Evolutionary conservation across 2,888 invertebrate genomes (phyloP).

Genomic region (Aricia artaxerxes): DNA sequence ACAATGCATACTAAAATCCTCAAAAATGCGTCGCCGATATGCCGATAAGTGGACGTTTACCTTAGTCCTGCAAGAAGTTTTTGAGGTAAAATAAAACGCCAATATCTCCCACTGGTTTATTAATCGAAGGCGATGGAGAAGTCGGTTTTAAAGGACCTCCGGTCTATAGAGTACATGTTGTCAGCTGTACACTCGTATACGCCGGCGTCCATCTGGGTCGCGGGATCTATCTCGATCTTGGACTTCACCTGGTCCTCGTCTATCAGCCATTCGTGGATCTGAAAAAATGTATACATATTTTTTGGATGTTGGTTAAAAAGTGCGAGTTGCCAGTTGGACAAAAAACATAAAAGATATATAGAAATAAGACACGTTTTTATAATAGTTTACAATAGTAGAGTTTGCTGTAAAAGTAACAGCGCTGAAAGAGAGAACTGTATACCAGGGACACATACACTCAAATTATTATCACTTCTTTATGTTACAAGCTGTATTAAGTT

Average conservation of each 20-base stretch:
- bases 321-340: too few relatives aligned
- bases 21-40: too few relatives aligned
- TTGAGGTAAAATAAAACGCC: not conserved
- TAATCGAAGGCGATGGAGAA: slow-evolving; percentile 94
- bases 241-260: slow-evolving; percentile 92
- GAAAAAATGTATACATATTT: slow-evolving; percentile 34
- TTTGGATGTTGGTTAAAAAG: not conserved
- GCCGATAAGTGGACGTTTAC: too few relatives aligned
- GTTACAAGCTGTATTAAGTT: too few relatives aligned
- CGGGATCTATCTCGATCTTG: slow-evolving; percentile 96
- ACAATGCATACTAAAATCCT: too few relatives aligned
- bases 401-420: too few relatives aligned
- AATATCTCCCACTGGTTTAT: not conserved
- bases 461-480: too few relatives aligned
- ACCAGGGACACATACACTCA: too few relatives aligned
- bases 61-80: too few relatives aligned
- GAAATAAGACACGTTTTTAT: too few relatives aligned
- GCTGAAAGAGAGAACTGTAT: too few relatives aligned
- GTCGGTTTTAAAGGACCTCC: slow-evolving; percentile 95
- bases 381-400: too few relatives aligned
- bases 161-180: slow-evolving; percentile 95
- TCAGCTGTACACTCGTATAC: slow-evolving; percentile 96
- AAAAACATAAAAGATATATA: not conserved
- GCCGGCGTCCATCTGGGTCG: slow-evolving; percentile 97
- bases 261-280: slow-evolving; percentile 95